These are phyloP conservation scores for Trichomalopsis sarcophagae DNA, from an alignment of 1,140 invertebrate species.

Conservation along the genomic window DNA sequence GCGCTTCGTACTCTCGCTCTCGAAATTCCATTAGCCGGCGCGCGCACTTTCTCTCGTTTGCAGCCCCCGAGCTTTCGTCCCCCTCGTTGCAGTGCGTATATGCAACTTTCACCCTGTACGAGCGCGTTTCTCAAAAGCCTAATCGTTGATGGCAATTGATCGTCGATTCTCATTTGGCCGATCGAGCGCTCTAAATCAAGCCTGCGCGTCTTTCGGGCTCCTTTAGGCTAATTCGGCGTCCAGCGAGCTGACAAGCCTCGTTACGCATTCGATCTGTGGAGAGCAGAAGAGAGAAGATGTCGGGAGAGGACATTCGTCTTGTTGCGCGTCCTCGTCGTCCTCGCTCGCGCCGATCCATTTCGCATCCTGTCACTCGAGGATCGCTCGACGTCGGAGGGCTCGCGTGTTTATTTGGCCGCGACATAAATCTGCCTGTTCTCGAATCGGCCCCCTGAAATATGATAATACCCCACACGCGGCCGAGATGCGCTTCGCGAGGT, in stretches of 20 bases:
- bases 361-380: constrained; percentile 48
- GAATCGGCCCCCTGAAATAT: constrained; percentile 36
- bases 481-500: constrained; percentile 1
- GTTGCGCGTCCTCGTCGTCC: constrained; percentile 14
- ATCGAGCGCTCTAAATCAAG: constrained; percentile 9
- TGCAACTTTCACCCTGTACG: constrained; percentile 25
- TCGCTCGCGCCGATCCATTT: constrained; percentile 32
- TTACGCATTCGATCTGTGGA: constrained; percentile 35
- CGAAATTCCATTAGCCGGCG: constrained; percentile 67
- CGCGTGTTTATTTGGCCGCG: constrained; percentile 40
- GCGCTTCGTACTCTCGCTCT: constrained; percentile 70
- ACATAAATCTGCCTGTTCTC: constrained; percentile 51
- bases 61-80: constrained; percentile 21
- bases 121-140: background rate
- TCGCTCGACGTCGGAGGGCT: constrained; percentile 15
- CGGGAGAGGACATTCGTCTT: constrained; percentile 44
- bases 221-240: constrained; percentile 45
- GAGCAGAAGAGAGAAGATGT: background rate
- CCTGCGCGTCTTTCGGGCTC: background rate
- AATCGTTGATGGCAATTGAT: too few species aligned
- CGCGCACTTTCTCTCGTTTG: constrained; percentile 45
- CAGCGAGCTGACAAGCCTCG: constrained; percentile 7
- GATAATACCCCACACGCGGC: constrained; percentile 32
- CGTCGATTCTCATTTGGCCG: constrained; percentile 18
- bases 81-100: background rate